Percentiles rank a stretch among this genome's conserved stretches.
phyloP scores from a whole-genome alignment of 2,888 invertebrate species.

The Meliscaeva auricollis region DNA sequence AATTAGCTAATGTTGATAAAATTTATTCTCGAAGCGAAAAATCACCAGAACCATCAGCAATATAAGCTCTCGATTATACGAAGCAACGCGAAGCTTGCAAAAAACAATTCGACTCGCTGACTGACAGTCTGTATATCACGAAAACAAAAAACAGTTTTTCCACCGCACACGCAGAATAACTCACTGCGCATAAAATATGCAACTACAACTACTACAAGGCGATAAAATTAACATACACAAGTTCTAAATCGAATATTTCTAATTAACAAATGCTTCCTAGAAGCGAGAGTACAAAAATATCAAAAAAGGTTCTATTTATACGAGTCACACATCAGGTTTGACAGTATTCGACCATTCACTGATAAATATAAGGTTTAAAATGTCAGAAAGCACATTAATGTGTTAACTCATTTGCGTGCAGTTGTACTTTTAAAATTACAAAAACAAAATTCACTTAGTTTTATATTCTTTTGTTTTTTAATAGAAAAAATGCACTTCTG shows the following conservation, averaged over 20 bases:
- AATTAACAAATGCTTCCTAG: constrained; percentile 50
- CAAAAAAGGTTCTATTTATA: constrained; percentile 32
- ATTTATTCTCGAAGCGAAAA: constrained; percentile 38
- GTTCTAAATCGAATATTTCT: constrained; percentile 24
- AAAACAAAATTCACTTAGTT: no score
- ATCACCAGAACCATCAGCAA: constrained; percentile 18
- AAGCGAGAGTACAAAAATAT: not conserved
- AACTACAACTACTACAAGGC: constrained; percentile 14
- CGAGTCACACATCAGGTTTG: not conserved
- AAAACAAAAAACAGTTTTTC: constrained; percentile 26
- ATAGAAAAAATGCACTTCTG: constrained; percentile 38
- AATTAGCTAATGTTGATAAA: constrained; percentile 72
- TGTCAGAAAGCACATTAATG: constrained; percentile 1
- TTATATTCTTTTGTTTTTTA: not conserved
- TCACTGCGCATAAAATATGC: constrained; percentile 55
- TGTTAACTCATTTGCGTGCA: not conserved
- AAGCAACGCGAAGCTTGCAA: constrained; percentile 45
- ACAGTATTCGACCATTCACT: constrained; percentile 39
- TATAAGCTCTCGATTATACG: constrained; percentile 24
- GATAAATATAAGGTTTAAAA: not conserved
- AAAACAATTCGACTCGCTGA: constrained; percentile 34
- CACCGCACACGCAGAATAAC: constrained; percentile 27
- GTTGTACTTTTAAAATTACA: not conserved
- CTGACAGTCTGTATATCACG: constrained; percentile 26
- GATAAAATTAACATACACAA: constrained; percentile 49